phyloP scores from a whole-genome alignment of 2,888 invertebrate species.

The Drosophila demipolita region DNA sequence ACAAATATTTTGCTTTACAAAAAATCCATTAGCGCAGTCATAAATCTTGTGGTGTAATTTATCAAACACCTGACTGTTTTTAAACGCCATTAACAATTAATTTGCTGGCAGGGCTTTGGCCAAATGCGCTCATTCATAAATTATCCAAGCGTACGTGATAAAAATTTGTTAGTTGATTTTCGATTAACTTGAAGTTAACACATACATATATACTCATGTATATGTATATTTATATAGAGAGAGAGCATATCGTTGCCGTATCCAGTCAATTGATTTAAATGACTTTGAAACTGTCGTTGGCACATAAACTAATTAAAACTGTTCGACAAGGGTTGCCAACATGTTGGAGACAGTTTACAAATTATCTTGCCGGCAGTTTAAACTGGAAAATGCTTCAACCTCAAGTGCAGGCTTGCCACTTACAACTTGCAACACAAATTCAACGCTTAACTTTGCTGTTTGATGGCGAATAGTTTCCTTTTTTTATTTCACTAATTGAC shows the following conservation, averaged over 20 bases:
- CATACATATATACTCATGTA: neutral
- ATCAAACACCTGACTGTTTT: constrained; percentile 36
- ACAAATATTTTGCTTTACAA: neutral
- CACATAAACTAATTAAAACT: constrained; percentile 64
- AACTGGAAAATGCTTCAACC: neutral
- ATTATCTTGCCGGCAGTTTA: constrained; percentile 27
- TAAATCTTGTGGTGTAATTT: constrained; percentile 37
- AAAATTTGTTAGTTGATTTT: constrained; percentile 53
- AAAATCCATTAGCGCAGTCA: neutral
- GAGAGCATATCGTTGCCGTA: constrained; percentile 20
- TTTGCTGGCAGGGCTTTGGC: constrained; percentile 37
- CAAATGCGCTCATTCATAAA: constrained; percentile 57
- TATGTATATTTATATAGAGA: neutral
- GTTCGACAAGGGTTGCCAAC: constrained; percentile 2
- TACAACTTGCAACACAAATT: neutral
- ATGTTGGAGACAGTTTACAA: constrained; percentile 30
- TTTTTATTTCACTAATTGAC: constrained; percentile 33
- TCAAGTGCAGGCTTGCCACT: neutral
- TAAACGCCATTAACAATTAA: constrained; percentile 52
- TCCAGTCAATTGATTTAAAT: constrained; percentile 56
- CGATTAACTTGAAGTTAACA: constrained; percentile 22
- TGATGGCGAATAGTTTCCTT: constrained; percentile 1
- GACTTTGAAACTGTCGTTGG: constrained; percentile 51
- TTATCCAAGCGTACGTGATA: constrained; percentile 64
- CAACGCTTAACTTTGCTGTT: constrained; percentile 18